Evolutionary conservation across 2,888 invertebrate genomes (phyloP), one percentile per base, ranked within the genome.

Genomic region (Meteorus colon): DNA sequence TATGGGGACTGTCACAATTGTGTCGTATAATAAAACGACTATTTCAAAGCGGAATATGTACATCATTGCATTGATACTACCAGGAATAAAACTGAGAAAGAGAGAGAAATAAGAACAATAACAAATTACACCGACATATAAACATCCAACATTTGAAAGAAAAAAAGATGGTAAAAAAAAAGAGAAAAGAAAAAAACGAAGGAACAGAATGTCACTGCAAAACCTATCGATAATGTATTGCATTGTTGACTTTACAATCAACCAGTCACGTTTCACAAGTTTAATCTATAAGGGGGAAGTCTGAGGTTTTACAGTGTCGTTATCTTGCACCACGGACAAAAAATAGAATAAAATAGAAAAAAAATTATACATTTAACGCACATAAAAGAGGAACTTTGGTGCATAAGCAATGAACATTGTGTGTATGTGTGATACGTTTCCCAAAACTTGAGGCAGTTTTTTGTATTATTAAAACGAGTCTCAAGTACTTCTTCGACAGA

Each of bases 331-430:
- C 48, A 51, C n/a, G 70, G 65, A 74, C 77, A 45, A 71, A 19
- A 73, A 65, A n/a, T 48, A 69, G n/a, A 69, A 51, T n/a, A 29
- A 65, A 65, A 34, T 34, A 31, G 19, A 37, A 65, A 65, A 37
- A 65, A 37, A 37, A 12, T 24, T 55, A 24, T 2, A 55, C 62
- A 72, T 27, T 29, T 63, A 79, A 75, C 79, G 76, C 79, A 72
- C 75, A 66, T 74, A 74, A 72, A 74, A 67, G 75, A 81, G 78
- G 78, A 80, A 81, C 81, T 81, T 81, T 81, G 81, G 81, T 81
- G 81, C 76, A 75, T 74, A 59, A 76, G 78, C 70, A 76, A 77
- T 66, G 29, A 68, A 75, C 67, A 69, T 68, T 73, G 68, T 59
- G 48, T 51, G n/a, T 19, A 19, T 55, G n/a, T 55, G 19, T 55